phyloP scores from a whole-genome alignment of 2,113 vertebrate genomes.

The Rhabdornis inornatus region DNA sequence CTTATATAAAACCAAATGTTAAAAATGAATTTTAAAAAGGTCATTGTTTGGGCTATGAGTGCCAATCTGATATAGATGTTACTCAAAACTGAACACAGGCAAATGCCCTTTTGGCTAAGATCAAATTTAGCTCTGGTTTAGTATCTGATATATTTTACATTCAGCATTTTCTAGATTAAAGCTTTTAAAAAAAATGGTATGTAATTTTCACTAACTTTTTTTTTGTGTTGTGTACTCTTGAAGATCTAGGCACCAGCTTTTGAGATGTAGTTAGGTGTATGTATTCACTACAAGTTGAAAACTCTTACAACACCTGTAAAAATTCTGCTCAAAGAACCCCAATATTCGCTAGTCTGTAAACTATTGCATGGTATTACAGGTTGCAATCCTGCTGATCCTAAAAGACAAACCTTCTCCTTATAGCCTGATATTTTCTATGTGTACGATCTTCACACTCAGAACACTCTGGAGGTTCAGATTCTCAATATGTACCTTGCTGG shows the following conservation, averaged over 20 bases:
- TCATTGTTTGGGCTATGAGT: neutral
- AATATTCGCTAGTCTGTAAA: neutral
- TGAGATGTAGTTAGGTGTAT: neutral
- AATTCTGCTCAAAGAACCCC: neutral
- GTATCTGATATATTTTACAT: neutral
- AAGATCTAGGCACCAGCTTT: neutral
- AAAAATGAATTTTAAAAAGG: slow-evolving; percentile 58
- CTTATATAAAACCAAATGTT: slow-evolving; percentile 35
- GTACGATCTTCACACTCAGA: neutral
- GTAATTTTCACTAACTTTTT: neutral
- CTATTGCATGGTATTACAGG: neutral
- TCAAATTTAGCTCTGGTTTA: neutral
- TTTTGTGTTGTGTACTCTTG: neutral
- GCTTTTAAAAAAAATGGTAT: neutral
- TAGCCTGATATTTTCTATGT: neutral
- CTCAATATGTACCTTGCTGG: slow-evolving; percentile 20
- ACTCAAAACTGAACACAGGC: neutral
- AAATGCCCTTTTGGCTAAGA: neutral
- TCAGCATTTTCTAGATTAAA: neutral
- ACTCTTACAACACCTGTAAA: neutral
- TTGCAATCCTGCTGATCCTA: neutral
- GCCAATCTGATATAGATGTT: slow-evolving; percentile 13
- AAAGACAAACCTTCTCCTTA: neutral
- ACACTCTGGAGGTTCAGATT: neutral
- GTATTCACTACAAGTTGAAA: neutral